phyloP scores from a whole-genome alignment of 2,113 vertebrate genomes.

The Hucho hucho region DNA sequence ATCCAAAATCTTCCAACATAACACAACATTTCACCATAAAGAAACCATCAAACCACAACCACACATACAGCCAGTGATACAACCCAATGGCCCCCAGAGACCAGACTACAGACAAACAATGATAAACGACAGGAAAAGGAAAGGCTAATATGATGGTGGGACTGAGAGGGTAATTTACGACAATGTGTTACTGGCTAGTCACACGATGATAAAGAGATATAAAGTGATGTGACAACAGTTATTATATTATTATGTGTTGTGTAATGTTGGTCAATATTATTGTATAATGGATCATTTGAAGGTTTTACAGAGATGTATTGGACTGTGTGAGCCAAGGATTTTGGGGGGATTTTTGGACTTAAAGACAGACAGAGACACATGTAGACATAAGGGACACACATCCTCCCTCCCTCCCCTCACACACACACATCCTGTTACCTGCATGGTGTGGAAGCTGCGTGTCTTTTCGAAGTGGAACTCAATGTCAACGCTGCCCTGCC shows the following conservation, averaged over 20 bases:
- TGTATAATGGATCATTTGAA: neutral
- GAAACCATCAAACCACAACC: conserved; percentile 49
- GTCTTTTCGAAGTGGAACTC: conserved; percentile 89
- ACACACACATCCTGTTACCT: conserved; percentile 65
- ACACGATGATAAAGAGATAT: neutral
- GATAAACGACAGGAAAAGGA: conserved; percentile 48
- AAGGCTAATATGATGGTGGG: conserved; percentile 55
- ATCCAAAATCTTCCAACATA: conserved; percentile 23
- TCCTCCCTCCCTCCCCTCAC: no score
- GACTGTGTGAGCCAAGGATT: neutral
- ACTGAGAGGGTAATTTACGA: conserved; percentile 25
- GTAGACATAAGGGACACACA: neutral
- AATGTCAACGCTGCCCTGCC: conserved; percentile 79
- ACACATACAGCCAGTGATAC: conserved; percentile 57
- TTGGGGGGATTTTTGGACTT: no score
- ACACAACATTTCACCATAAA: conserved; percentile 33
- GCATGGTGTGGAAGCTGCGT: conserved; percentile 83
- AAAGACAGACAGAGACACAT: no score
- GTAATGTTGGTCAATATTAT: conserved; percentile 9
- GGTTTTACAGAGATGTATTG: neutral
- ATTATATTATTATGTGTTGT: conserved; percentile 4
- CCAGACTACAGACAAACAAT: conserved; percentile 18
- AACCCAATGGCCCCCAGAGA: conserved; percentile 44
- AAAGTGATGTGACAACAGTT: conserved; percentile 8
- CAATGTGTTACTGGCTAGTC: conserved; percentile 15